These are phyloP conservation scores for Ptychobarbus kaznakovi DNA, from an alignment of 2,797 vertebrate species.

Conservation along the genomic window DNA sequence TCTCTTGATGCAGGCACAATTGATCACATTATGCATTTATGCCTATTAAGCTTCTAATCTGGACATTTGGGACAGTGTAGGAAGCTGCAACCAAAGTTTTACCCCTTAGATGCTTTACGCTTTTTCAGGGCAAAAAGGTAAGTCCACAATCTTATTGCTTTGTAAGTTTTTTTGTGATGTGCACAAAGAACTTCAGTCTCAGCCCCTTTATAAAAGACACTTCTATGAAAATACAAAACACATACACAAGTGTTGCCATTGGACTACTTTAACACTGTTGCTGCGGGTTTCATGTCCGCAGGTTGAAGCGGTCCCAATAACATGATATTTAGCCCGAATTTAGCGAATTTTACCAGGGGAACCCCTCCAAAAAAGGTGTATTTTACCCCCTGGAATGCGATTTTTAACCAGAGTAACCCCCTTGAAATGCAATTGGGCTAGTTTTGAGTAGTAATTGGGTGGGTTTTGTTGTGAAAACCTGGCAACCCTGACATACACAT, in stretches of 20 bases:
- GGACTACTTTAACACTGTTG: no score
- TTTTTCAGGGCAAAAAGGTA: background rate
- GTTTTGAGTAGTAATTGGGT: no score
- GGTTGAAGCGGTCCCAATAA: no score
- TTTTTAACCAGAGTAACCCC: no score
- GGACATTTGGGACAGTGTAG: background rate
- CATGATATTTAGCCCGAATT: no score
- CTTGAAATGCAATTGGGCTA: no score
- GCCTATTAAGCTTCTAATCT: background rate
- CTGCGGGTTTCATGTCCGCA: no score
- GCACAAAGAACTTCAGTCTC: background rate
- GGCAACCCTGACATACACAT: background rate
- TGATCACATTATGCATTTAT: constrained; percentile 4
- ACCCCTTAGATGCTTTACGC: background rate
- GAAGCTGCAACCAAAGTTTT: constrained; percentile 16
- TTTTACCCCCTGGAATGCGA: no score
- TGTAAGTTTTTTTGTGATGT: background rate
- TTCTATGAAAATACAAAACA: background rate
- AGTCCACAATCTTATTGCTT: background rate
- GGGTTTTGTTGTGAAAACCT: no score
- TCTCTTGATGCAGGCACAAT: background rate
- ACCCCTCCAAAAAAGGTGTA: no score
- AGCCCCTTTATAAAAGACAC: background rate
- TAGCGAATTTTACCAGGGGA: no score
- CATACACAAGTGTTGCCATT: no score